Evolutionary conservation across 2,888 invertebrate species (phyloP).

Genomic region (Nebria brevicollis): DNA sequence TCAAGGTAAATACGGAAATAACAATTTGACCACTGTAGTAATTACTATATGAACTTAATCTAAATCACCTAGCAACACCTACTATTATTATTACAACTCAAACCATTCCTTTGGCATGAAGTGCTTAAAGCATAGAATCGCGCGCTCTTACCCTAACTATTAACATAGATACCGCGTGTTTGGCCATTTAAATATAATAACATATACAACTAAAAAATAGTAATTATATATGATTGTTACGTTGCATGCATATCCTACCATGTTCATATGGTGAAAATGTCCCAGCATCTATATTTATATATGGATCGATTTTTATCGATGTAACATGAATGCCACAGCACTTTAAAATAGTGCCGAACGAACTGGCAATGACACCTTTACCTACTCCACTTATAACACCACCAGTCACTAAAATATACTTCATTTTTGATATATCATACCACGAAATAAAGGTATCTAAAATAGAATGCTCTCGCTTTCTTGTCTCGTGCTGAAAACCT

Average conservation of each 20-base stretch:
- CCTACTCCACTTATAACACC: constrained; percentile 99
- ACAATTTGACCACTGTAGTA: too few species aligned
- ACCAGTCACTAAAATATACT: constrained; percentile 97
- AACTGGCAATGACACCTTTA: constrained; percentile 95
- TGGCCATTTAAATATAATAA: not conserved
- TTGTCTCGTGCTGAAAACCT: too few species aligned
- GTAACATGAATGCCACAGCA: constrained; percentile 96
- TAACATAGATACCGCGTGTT: too few species aligned
- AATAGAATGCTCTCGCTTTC: too few species aligned
- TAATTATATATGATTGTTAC: not conserved
- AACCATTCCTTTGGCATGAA: too few species aligned
- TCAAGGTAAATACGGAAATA: too few species aligned
- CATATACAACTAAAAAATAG: not conserved
- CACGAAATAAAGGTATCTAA: too few species aligned
- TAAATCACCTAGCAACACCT: too few species aligned
- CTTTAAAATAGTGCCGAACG: constrained; percentile 95
- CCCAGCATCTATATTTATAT: constrained; percentile 99
- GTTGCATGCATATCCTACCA: constrained; percentile 68
- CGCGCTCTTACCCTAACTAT: too few species aligned
- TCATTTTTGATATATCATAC: constrained; percentile 71
- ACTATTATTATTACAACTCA: too few species aligned
- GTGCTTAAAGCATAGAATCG: too few species aligned
- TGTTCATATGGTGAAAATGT: constrained; percentile 99
- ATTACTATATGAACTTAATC: too few species aligned
- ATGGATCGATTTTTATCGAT: constrained; percentile 99